phyloP scores from a whole-genome alignment of 2,113 vertebrate genomes.

The Passer montanus region DNA sequence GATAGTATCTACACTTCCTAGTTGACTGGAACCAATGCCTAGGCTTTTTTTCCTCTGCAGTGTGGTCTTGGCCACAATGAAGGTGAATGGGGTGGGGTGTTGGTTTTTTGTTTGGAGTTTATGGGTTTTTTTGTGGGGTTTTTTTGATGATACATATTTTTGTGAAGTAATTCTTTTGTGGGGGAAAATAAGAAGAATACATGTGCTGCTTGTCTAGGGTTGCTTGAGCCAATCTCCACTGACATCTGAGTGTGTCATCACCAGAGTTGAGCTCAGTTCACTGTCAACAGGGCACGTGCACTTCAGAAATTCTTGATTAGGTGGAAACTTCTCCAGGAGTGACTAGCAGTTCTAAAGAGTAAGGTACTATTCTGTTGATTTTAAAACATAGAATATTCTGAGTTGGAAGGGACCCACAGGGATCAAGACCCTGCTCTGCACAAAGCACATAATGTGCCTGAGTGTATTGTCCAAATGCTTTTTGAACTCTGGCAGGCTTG shows the following conservation, averaged over 20 bases:
- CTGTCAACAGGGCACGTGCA: background rate
- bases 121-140: background rate
- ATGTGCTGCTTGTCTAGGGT: background rate
- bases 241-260: background rate
- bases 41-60: rapidly evolving
- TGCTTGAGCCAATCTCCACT: background rate
- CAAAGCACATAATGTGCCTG: background rate
- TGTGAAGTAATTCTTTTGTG: background rate
- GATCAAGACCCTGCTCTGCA: background rate
- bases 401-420: background rate
- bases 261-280: background rate
- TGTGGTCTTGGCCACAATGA: background rate
- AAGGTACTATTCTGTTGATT: background rate
- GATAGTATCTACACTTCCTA: background rate
- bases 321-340: background rate
- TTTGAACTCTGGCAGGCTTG: background rate
- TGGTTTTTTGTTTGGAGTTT: background rate
- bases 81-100: background rate
- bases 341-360: background rate
- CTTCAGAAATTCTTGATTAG: background rate
- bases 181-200: rapidly evolving
- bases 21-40: background rate
- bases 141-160: background rate
- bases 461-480: background rate
- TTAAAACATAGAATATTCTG: background rate